Evolutionary conservation across 1,140 invertebrate genomes (phyloP).

Genomic region (Plutomurus gul): DNA sequence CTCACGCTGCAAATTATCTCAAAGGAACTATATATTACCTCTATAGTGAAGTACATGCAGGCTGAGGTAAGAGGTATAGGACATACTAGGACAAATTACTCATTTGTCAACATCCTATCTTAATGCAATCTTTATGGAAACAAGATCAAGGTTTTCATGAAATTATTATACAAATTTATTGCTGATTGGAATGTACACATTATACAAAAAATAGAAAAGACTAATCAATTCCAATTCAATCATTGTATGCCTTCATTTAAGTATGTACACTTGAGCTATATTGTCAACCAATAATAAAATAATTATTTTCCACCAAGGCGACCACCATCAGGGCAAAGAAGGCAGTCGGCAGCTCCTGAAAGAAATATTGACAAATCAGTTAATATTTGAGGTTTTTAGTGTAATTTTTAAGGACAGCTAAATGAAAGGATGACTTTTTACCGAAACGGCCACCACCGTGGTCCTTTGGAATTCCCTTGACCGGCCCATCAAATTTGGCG

Average conservation of each 20-base stretch:
- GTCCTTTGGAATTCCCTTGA: slow-evolving; percentile 44
- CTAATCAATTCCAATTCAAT: background rate
- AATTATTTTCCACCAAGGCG: no score
- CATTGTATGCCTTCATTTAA: background rate
- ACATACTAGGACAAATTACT: no score
- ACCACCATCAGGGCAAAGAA: slow-evolving; percentile 31
- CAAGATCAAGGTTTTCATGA: slow-evolving; percentile 5
- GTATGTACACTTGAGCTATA: background rate
- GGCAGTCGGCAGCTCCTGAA: slow-evolving; percentile 48
- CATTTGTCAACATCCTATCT: no score
- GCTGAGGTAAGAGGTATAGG: no score
- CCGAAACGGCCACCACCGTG: slow-evolving; percentile 48
- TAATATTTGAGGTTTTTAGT: background rate
- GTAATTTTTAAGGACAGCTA: background rate
- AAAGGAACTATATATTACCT: no score
- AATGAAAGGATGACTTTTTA: background rate
- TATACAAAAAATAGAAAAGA: slow-evolving; percentile 13
- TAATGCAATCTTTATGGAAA: no score
- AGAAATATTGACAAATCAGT: slow-evolving; percentile 1
- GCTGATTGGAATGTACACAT: background rate
- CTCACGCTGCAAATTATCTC: no score
- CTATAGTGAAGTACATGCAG: no score
- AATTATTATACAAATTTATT: background rate
- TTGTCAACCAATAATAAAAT: background rate
- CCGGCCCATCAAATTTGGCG: slow-evolving; percentile 49